Percentiles rank a stretch among this genome's conserved stretches.
phyloP scores from a whole-genome alignment of 2,888 invertebrate species.

The Bugula neritina region DNA sequence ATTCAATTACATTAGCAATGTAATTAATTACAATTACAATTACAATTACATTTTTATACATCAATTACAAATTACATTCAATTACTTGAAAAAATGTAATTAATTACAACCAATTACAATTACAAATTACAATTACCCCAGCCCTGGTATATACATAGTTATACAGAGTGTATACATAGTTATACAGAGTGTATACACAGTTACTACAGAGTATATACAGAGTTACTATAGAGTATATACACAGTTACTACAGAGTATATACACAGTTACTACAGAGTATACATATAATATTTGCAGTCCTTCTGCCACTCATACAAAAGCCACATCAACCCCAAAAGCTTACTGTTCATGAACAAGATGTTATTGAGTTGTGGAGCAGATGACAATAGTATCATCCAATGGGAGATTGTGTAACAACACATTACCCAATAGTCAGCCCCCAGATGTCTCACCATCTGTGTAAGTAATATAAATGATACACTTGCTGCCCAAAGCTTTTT shows the following conservation, averaged over 20 bases:
- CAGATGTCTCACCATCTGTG: background rate
- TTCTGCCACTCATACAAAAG: slow-evolving; percentile 40
- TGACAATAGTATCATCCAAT: slow-evolving; percentile 44
- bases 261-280: background rate
- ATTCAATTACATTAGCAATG: too few relatives aligned
- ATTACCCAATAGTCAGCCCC: background rate
- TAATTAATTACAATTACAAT: too few relatives aligned
- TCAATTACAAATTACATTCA: too few relatives aligned
- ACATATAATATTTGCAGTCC: slow-evolving; percentile 33
- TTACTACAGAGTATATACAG: background rate
- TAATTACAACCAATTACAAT: too few relatives aligned
- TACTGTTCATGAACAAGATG: slow-evolving; percentile 37
- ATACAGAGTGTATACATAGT: background rate
- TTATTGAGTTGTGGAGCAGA: slow-evolving; percentile 41
- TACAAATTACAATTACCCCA: too few relatives aligned
- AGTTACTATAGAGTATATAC: background rate
- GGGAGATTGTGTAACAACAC: slow-evolving; percentile 37
- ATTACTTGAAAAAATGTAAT: too few relatives aligned
- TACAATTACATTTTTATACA: too few relatives aligned
- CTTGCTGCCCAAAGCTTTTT: too few relatives aligned
- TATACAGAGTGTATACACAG: background rate
- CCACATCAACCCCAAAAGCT: slow-evolving; percentile 35
- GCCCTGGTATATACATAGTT: background rate
- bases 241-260: background rate
- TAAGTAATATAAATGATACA: too few relatives aligned